A percentile compares a stretch with the other conserved stretches of the same genome.
Evolutionary conservation across 2,113 vertebrate species (phyloP).

Genomic region (Sander lucioperca): DNA sequence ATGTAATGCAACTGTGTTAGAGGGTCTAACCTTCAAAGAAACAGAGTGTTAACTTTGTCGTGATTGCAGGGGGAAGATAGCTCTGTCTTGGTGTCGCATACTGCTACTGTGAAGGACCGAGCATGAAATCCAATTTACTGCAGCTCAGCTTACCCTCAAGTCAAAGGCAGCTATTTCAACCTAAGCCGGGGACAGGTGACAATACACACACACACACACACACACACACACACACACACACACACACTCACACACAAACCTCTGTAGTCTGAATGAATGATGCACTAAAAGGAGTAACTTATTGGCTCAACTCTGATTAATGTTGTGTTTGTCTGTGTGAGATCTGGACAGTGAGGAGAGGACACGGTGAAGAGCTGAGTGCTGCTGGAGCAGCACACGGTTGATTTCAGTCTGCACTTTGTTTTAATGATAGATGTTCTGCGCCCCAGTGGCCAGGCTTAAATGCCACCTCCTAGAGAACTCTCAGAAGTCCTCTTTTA

Average conservation of each 20-base stretch:
- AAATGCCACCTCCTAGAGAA: slow-evolving; percentile 68
- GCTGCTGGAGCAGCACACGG: slow-evolving; percentile 51
- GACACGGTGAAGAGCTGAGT: slow-evolving; percentile 32
- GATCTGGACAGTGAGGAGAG: slow-evolving; percentile 45
- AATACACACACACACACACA: slow-evolving; percentile 39
- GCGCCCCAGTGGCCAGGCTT: slow-evolving; percentile 65
- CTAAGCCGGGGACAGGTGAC: slow-evolving; percentile 46
- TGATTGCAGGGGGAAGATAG: slow-evolving; percentile 57
- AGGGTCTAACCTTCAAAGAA: slow-evolving; percentile 53
- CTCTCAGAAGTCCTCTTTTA: slow-evolving; percentile 68
- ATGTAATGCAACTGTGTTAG: slow-evolving; percentile 28
- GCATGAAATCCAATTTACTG: slow-evolving; percentile 82
- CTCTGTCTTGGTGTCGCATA: slow-evolving; percentile 68
- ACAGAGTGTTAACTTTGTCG: slow-evolving; percentile 55
- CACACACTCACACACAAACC: neutral
- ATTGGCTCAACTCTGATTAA: slow-evolving; percentile 49
- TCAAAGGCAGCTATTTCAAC: slow-evolving; percentile 74
- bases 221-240: slow-evolving; percentile 24
- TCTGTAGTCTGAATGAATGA: slow-evolving; percentile 58
- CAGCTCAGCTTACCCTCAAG: slow-evolving; percentile 76
- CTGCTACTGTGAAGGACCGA: slow-evolving; percentile 74
- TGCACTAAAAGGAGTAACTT: slow-evolving; percentile 45
- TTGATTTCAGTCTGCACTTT: slow-evolving; percentile 71
- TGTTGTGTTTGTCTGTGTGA: slow-evolving; percentile 50
- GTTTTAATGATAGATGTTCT: slow-evolving; percentile 81